phyloP scores from a whole-genome alignment of 1,140 invertebrate genomes.

The Proales similis region DNA sequence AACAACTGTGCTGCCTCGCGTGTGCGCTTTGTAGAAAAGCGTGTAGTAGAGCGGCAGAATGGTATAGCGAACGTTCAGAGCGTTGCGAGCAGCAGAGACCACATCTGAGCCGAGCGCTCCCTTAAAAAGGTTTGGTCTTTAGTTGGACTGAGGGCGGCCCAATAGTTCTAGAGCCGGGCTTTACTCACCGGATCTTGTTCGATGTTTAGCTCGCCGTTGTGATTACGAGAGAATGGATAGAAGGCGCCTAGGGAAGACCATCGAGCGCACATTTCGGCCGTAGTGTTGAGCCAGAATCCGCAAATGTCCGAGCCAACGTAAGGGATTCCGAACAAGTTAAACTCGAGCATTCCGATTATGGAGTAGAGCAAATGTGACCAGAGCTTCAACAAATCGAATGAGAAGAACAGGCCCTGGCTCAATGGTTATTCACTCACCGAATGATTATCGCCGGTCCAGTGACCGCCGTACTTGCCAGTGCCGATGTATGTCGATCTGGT shows the following conservation, averaged over 20 bases:
- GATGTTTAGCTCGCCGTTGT: conserved; percentile 41
- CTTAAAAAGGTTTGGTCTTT: no score
- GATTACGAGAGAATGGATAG: conserved; percentile 52
- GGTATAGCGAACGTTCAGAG: conserved; percentile 63
- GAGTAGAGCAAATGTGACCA: conserved; percentile 47
- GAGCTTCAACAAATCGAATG: no score
- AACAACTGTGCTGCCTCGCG: conserved; percentile 64
- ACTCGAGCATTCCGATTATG: conserved; percentile 43
- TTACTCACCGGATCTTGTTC: conserved; percentile 50
- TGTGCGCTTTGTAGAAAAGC: conserved; percentile 65
- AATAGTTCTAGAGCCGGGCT: no score
- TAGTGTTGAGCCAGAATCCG: conserved; percentile 73
- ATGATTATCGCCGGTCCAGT: conserved; percentile 70
- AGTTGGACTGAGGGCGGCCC: no score
- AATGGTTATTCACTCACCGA: no score
- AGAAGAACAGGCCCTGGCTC: no score
- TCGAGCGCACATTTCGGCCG: conserved; percentile 55
- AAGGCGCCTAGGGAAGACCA: conserved; percentile 60
- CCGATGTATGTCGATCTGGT: conserved; percentile 73
- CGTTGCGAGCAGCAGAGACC: conserved; percentile 49
- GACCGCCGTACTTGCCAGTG: conserved; percentile 69
- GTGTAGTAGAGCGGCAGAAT: conserved; percentile 76
- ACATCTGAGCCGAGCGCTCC: no score
- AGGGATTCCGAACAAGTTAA: conserved; percentile 55
- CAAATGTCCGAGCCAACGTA: conserved; percentile 79